Base-by-base conservation (phyloP, 2,888 invertebrate species). In the Lysandra bellargus region DNA sequence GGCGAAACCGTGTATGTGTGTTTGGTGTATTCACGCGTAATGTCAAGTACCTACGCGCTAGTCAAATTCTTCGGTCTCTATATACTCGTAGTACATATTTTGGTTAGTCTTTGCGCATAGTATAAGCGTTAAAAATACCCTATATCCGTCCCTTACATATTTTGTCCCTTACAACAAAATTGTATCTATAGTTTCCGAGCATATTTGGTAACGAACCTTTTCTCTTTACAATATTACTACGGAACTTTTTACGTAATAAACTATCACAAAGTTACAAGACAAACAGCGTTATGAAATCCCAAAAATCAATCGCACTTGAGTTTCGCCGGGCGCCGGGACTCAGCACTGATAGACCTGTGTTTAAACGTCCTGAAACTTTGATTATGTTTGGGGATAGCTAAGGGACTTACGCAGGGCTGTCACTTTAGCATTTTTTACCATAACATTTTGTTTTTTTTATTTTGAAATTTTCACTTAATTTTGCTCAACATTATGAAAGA, bases 321-420 rank as follows among this genome's bases (percentile, higher is more conserved):
- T 75, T 78, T 78, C 64, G 44, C 75, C 37, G 74, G 49, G 44
- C 57, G 57, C 57, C 57, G 57, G 57, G 57, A 57, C 14, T 57
- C 57, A 5, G 57, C 75, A 40, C 78, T 78, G 80, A 81, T 79
- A 80, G 80, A 80, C 80, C 75, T 57, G 80, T 53, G 76, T 76
- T 79, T 79, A 75, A 81, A 78, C 53, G 73, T 78, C 80, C 80
- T 80, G 78, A 78, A 80, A 80, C 64, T 80, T 81, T 79, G 78
- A 81, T 81, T 80, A 79, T 79, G 64, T 79, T 79, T 79, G 79
- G 73, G 72, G 61, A 75, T 61, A 64, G 40, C 49, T 79, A 44
- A 76, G 75, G 78, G 75, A 79, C 49, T 79, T 17, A 23, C 40
- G 23, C 61, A 79, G 79, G 79, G 79, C n/a, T 79, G 79, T 30